Conservation (phyloP, 2,888 invertebrate genomes). For the Gryllus longicercus region DNA sequence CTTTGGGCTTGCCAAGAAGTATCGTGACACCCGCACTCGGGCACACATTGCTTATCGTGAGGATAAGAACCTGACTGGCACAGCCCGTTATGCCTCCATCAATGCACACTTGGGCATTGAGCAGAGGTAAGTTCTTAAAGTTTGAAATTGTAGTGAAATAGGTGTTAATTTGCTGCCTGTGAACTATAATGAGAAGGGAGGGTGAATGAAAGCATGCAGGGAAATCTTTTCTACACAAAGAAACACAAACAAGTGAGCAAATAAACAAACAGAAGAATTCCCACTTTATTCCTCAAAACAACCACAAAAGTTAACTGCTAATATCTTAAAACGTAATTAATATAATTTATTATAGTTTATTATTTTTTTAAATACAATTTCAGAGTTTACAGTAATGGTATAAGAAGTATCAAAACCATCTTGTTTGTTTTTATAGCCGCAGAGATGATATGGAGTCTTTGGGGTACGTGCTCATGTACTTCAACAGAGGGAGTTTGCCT, state of each 20-base stretch:
- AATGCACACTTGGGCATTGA: slow-evolving; percentile 99
- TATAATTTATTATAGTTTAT: neutral
- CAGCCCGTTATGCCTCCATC: slow-evolving; percentile 96
- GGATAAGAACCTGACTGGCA: slow-evolving; percentile 93
- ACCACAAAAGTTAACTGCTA: no score
- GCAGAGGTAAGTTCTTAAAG: slow-evolving; percentile 55
- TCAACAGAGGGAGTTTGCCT: slow-evolving; percentile 81
- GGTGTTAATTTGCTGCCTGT: no score
- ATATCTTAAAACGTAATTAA: neutral
- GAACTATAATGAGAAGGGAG: no score
- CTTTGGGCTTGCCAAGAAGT: slow-evolving; percentile 99
- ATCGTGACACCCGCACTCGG: slow-evolving; percentile 86
- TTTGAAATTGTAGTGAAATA: no score
- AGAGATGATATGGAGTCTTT: slow-evolving; percentile 99
- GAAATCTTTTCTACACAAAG: no score
- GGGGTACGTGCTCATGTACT: slow-evolving; percentile 99
- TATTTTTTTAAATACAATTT: slow-evolving; percentile 4
- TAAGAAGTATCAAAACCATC: neutral
- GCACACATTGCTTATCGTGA: slow-evolving; percentile 94
- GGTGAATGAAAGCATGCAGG: no score
- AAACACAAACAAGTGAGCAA: no score
- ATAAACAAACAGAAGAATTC: no score
- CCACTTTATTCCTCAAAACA: no score
- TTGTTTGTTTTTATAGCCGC: slow-evolving; percentile 58
- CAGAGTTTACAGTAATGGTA: no score